These are phyloP conservation scores for Protobothrops mucrosquamatus DNA, from an alignment of 2,113 vertebrate genomes.

Conservation along the genomic window DNA sequence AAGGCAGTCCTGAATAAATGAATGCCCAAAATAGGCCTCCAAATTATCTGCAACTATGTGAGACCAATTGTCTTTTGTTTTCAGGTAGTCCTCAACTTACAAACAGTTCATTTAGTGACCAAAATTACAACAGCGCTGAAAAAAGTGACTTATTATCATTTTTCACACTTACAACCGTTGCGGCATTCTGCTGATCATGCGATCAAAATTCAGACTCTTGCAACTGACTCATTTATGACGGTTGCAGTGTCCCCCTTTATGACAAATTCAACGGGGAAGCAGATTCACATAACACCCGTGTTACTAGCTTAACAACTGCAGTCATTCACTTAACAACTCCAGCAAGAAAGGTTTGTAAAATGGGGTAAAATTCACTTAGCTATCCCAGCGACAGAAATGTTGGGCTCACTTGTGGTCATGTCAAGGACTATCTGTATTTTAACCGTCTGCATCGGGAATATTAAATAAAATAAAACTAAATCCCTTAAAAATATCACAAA, in stretches of 20 bases:
- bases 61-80: neutral
- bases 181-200: neutral
- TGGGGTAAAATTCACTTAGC: too few relatives aligned
- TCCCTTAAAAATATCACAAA: neutral
- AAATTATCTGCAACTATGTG: neutral
- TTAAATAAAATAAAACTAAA: neutral
- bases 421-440: neutral
- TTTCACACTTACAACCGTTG: neutral
- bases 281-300: neutral
- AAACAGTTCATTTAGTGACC: too few relatives aligned
- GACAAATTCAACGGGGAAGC: neutral
- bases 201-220: too few relatives aligned
- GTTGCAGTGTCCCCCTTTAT: too few relatives aligned
- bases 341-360: neutral
- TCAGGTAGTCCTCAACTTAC: neutral
- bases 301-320: neutral
- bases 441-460: neutral
- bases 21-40: neutral
- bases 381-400: neutral
- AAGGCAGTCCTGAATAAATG: neutral
- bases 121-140: neutral
- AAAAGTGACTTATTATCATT: neutral
- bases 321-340: neutral
- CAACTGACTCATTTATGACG: too few relatives aligned
- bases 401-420: neutral